Evolutionary conservation across 2,888 invertebrate genomes (phyloP), one percentile per base, ranked within the genome.

Genomic region (Aporophyla nigra): DNA sequence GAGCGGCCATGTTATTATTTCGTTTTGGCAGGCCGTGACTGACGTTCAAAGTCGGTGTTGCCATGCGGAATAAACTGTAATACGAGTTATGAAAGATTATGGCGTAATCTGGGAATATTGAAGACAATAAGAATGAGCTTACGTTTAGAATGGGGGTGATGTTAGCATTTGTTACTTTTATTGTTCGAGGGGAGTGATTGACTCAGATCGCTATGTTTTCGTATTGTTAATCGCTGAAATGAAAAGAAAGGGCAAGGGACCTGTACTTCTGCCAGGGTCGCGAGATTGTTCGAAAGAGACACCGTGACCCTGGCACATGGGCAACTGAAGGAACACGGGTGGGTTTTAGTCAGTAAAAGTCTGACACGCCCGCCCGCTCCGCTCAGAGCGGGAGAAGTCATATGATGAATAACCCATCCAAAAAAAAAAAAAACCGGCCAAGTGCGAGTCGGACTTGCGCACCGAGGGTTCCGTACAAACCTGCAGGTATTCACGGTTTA

Each of bases 1-100:
- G 70, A 76, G 71, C 84, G 70, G 91, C 90, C 92, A 93, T 95
- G 95, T 95, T 96, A 95, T 96, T 96, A 96, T 96, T 95, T 94
- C 94, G 94, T 96, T 96, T 96, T 94, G 94, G 95, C 95, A 95
- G 95, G 94, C 87, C 93, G 92, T 95, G 95, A 95, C 92, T 96
- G 96, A 96, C 95, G 94, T 93, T 93, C 90, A 94, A 95, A 94
- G 95, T 93, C 94, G 94, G 93, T 95, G 96, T 96, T 96, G 94
- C 95, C 96, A 96, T 95, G 96, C 95, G 95, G 94, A 96, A 96
- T 96, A 96, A 96, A 96, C 96, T 95, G 96, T 95, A 95, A 93
- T 95, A 93, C 93, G 91, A 94, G 94, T 96, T 96, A 96, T 96
- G 95, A 96, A 96, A 95, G 96, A 96, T 96, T 96, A 95, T 89